Base-by-base conservation (phyloP, 2,888 invertebrate genomes). In the Lepidochrysops patricia region DNA sequence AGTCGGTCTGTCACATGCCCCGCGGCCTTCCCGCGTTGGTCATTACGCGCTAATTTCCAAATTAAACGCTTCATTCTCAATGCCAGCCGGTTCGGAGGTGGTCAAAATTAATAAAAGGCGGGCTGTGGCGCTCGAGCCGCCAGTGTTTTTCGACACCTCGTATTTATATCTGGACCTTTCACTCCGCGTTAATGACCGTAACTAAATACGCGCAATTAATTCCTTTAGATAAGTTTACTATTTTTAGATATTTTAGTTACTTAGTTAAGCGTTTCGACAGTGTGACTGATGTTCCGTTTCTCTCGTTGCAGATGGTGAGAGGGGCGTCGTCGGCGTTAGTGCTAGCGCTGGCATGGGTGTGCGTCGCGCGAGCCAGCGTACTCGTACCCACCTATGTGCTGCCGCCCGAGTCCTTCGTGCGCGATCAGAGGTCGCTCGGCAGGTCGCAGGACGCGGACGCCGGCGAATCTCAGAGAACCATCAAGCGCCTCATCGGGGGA, bases 401-500 rank as follows among this genome's bases (percentile, higher is more conserved):
- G 79, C 89, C 90, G 77, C 90, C 89, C 73, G 87, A 87, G 72
- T 86, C 88, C 78, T 88, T 88, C 79, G 81, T 81, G 77, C 84
- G 89, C 75, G 90, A 89, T 70, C 89, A 89, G 71, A 84, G 90
- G 66, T 87, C 87, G 67, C 84, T 88, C 66, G 80, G 77, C 61
- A 70, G 73, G 15, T 67, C 80, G 49, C 70, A 78, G 29, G 84
- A 87, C 72, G 70, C 74, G 35, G 74, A 69, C 64, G 66, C 73
- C 63, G 80, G 82, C 60, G 84, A 84, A 64, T 82, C 85, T 19
- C 83, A 91, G 64, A 86, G 92, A 68, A 92, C 92, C 67, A 89
- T 93, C 65, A 92, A 93, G 70, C 90, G 93, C 62, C 84, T 94
- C 63, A 92, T 93, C 68, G 94, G 93, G 43, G 94, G 94, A 54